Evolutionary conservation across 1,140 invertebrate species (phyloP), one percentile per base, ranked within the genome.

Genomic region (Heliothis subflexa): DNA sequence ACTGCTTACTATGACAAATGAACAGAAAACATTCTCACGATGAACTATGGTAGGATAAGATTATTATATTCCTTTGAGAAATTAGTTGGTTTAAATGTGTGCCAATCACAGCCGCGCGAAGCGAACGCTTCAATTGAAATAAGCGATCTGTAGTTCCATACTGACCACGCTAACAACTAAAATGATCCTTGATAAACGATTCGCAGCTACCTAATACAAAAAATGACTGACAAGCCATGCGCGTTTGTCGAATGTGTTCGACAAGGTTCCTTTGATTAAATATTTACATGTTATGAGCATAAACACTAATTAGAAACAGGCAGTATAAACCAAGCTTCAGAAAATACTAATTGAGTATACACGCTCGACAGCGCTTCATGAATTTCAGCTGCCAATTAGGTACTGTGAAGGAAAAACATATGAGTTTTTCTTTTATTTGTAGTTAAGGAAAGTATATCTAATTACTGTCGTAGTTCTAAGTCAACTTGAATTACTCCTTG

Each of bases 91-190:
- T 25, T 75, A 64, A 52, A 45, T 47, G 59, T 25, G n/a, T 68
- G 74, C 9, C 50, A 77, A 77, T 68, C 59, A 75, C 79, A 75
- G 73, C 76, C 76, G 71, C 72, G 72, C 79, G 75, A 59, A 49
- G 28, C 76, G 85, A 87, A 76, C 81, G 86, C 79, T 77, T 81
- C 81, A 85, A 86, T 86, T 85, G 82, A 86, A 89, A 86, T 89
- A 89, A 86, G 86, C 83, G 78, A 64, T 66, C 73, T 75, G 18
- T 66, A 21, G 28, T 2, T 21, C 61, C 62, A 66, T 47, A 66
- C 62, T 47, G 28, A 59, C n/a, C 78, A 73, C 28, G 62, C 79
- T 81, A 79, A 83, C 83, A 64, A 64, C 72, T 81, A 80, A 81
- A 81, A 82, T 82, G 66, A 85, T 84, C 84, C 79, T 80, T 83